Base-by-base conservation (phyloP, 1,140 invertebrate species). In the Drosophila jambulina region DNA sequence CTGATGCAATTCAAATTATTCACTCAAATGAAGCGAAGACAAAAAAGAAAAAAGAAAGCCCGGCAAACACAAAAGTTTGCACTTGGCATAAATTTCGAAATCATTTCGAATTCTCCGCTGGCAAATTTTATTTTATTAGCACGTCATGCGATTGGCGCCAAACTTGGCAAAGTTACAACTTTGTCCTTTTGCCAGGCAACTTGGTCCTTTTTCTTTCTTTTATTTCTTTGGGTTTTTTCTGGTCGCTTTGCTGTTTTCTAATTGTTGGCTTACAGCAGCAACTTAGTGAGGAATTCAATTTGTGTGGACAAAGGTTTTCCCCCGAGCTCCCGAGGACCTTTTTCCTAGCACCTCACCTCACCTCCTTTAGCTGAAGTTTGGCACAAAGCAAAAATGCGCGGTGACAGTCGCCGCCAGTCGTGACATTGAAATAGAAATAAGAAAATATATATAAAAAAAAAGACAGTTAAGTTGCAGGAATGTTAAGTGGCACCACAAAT, bases 1-100 rank as follows among this genome's bases (percentile, higher is more conserved):
- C 75, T 78, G 78, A 74, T 88, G 85, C 85, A 88, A 88, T 90
- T 90, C 85, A 88, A 90, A 90, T 88, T 88, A 90, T 85, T 90
- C 85, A 88, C 78, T 88, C 81, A 88, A 88, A 88, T 88, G 81
- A 88, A 90, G 85, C 76, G 68, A 43, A 69, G 78, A 43, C n/a
- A 23, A 57, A 38, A 48, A 49, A 34, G 9, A 36, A 48, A 17
- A 51, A 45, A 46, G 56, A 51, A 38, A 48, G 29, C 58, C 23
- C 57, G 58, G 68, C 84, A 90, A 90, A 90, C 84, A 88, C 61
- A 90, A 88, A 87, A 87, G 72, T 87, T 87, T 87, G 84, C 84
- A 84, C 84, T 87, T 87, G 84, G 84, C 84, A 87, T 87, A 87
- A 88, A 84, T 88, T 87, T 80, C 67, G 38, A 65, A 58, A 49